phyloP scores from a whole-genome alignment of 2,888 invertebrate species.

The Polyploca ridens region DNA sequence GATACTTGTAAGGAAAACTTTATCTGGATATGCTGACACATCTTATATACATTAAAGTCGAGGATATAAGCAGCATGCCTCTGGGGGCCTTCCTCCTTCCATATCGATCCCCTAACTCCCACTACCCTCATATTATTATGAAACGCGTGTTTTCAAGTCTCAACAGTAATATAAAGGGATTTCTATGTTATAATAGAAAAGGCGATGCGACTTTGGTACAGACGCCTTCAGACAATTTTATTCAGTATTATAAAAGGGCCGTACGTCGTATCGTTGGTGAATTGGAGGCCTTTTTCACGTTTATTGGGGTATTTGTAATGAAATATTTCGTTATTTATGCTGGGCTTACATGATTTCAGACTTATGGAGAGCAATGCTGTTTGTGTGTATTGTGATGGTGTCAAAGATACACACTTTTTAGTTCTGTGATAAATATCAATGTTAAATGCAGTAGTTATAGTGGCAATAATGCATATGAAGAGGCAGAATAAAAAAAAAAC shows the following conservation, averaged over 20 bases:
- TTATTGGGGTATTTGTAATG: conserved; percentile 26
- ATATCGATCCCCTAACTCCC: conserved; percentile 15
- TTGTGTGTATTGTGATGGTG: not conserved
- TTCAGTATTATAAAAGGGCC: conserved; percentile 31
- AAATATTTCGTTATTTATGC: conserved; percentile 1
- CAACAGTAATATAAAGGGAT: conserved; percentile 45
- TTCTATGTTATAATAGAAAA: conserved; percentile 42
- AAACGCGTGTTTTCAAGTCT: conserved; percentile 41
- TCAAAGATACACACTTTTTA: not conserved
- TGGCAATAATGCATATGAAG: no score
- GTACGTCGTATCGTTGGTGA: conserved; percentile 29
- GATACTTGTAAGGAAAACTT: conserved; percentile 16
- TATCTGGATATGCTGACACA: conserved; percentile 35
- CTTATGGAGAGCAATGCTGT: not conserved
- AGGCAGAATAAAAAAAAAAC: no score
- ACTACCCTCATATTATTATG: conserved; percentile 22
- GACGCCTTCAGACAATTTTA: conserved; percentile 32
- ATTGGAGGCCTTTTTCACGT: conserved; percentile 27
- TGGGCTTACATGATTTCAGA: not conserved
- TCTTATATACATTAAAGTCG: conserved; percentile 31
- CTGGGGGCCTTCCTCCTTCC: conserved; percentile 18
- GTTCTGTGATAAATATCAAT: no score
- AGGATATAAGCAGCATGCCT: conserved; percentile 35
- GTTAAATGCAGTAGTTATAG: no score
- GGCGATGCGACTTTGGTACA: conserved; percentile 27